Percentiles rank a stretch among this genome's conserved stretches.
Evolutionary conservation across 2,113 vertebrate genomes (phyloP).

Genomic region (Donacobius atricapilla): DNA sequence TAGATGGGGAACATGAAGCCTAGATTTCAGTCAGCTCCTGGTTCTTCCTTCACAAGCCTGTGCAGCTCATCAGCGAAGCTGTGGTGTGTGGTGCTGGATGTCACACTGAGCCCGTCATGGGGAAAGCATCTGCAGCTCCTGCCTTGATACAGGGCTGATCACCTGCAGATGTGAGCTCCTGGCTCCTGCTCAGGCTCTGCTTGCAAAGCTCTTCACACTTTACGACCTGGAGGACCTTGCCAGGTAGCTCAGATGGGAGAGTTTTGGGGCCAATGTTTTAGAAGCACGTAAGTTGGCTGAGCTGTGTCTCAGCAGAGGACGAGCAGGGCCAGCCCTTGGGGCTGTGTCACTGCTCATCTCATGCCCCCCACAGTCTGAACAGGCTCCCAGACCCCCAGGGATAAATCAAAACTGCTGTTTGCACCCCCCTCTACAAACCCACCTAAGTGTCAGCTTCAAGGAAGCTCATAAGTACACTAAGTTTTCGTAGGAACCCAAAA

Average conservation of each 20-base stretch:
- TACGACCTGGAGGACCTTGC: neutral
- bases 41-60: neutral
- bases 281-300: rapidly evolving
- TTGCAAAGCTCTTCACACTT: neutral
- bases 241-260: neutral
- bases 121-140: neutral
- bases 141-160: neutral
- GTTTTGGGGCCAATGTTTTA: neutral
- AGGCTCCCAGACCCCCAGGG: neutral
- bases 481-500: neutral
- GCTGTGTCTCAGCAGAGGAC: neutral
- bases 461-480: neutral
- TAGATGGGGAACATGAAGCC: neutral
- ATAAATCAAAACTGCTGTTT: neutral
- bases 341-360: neutral
- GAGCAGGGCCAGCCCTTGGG: neutral
- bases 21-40: neutral
- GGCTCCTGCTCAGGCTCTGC: neutral
- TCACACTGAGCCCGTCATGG: rapidly evolving
- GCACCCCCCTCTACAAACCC: neutral
- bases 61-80: neutral
- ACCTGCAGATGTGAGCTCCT: neutral
- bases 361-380: neutral
- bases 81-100: neutral
- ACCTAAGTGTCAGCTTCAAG: neutral